Percentiles rank a stretch among this genome's conserved stretches.
These are phyloP conservation scores for Neuroscelio doddi DNA, from an alignment of 2,888 invertebrate species.

Conservation along the genomic window DNA sequence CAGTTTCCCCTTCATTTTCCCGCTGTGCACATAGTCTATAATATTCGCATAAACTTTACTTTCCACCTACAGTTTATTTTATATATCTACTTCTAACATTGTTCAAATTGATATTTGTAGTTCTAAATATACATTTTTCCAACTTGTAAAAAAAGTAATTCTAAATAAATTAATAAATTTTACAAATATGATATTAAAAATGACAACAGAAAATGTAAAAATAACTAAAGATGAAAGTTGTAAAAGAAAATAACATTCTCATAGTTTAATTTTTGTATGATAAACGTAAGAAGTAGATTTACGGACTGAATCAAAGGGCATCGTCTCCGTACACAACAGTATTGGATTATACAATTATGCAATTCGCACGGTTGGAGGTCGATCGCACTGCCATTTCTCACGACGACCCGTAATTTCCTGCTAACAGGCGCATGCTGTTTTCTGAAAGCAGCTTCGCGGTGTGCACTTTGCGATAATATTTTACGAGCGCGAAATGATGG, in stretches of 20 bases:
- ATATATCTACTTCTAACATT: too few species aligned
- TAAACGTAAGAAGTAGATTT: too few species aligned
- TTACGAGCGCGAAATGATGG: constrained; percentile 6
- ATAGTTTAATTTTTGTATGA: too few species aligned
- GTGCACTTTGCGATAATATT: constrained; percentile 2
- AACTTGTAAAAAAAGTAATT: background rate
- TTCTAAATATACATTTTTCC: background rate
- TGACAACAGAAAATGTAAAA: too few species aligned
- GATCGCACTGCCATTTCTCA: background rate
- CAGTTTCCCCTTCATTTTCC: too few species aligned
- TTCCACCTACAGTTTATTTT: too few species aligned
- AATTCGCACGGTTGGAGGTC: background rate
- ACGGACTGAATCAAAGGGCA: background rate
- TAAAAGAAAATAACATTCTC: too few species aligned
- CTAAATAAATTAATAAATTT: background rate
- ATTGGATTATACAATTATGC: constrained; percentile 8
- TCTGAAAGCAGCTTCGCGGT: background rate
- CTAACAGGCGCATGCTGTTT: background rate
- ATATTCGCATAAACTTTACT: too few species aligned
- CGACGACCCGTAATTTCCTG: background rate
- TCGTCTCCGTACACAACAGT: background rate
- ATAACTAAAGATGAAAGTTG: too few species aligned
- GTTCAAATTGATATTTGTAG: too few species aligned
- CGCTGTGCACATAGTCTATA: too few species aligned
- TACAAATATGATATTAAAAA: too few species aligned